phyloP scores from a whole-genome alignment of 2,113 vertebrate genomes.

The Verasper variegatus region DNA sequence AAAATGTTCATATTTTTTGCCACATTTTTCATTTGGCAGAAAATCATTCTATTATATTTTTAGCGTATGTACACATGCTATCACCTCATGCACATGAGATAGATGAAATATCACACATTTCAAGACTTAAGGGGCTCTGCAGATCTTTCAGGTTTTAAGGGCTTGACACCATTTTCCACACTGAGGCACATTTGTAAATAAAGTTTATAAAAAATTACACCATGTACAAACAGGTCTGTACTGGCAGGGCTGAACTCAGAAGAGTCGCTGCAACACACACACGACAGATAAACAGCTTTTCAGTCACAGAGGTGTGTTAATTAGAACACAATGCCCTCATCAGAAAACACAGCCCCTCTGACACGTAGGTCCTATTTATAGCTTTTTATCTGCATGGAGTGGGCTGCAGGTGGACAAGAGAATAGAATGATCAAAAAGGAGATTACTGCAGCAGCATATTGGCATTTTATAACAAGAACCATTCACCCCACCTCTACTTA shows the following conservation, averaged over 20 bases:
- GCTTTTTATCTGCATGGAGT: constrained; percentile 8
- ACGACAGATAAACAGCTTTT: not conserved
- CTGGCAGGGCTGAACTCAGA: constrained; percentile 12
- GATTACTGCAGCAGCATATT: not conserved
- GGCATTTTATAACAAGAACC: not conserved
- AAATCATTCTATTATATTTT: no score
- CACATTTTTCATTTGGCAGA: no score
- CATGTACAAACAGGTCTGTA: not conserved
- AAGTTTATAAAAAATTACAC: not conserved
- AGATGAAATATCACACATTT: not conserved
- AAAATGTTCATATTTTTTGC: no score
- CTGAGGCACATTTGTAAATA: constrained; percentile 1
- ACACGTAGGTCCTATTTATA: constrained; percentile 20
- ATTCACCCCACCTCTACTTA: no score
- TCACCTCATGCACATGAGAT: not conserved
- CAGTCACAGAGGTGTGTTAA: constrained; percentile 12
- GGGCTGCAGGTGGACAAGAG: not conserved
- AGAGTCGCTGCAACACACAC: constrained; percentile 10
- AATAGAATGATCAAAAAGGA: not conserved
- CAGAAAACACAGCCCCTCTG: constrained; percentile 16
- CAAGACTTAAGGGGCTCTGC: not conserved
- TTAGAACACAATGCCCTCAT: constrained; percentile 38
- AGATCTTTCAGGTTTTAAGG: not conserved
- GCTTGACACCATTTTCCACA: not conserved
- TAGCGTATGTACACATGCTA: no score